Base-by-base conservation (phyloP, 2,113 vertebrate genomes). In the Alethe castanea region DNA sequence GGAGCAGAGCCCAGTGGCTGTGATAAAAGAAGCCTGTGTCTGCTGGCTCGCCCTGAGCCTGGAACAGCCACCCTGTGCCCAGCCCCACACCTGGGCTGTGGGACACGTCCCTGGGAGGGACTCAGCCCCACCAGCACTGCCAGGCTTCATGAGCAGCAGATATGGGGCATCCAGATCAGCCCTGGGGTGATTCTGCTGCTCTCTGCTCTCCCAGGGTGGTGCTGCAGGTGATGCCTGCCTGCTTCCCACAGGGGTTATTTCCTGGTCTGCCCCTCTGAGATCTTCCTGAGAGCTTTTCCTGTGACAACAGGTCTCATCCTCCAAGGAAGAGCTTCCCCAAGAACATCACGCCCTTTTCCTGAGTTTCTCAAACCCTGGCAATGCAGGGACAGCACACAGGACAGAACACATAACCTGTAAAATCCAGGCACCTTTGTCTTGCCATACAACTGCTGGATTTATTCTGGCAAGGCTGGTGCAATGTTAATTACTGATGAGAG, bases 81-180 rank as follows among this genome's bases (percentile, higher is more conserved):
- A 12, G 19, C 29, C 26, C 12, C 19, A 50, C 35, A 47, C 47
- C 12, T 48, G 47, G 47, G 48, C 48, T 48, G 24, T 50, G 48
- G 28, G 38, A 2, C 1, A 2, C 9, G 50, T n/a, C 2, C 0
- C n/a, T 1, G 44, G 44, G 19, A 45, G 44, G 44, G 3, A 17
- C 38, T 33, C 25, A 14, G 19, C 31, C 26, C 12, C 19, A 52
- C n/a, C 20, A 44, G 61, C 2, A 4, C 19, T 6, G 45, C 65
- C 35, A 57, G 23, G 19, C 28, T 25, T 45, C 66, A 14, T 4
- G 17, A 59, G 6, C 29, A 20, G 47, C 38, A 67, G 47, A 28
- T 19, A 8, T 12, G 29, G 16, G 23, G 33, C 3, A 45, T 12
- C 44, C 5, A 4, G 19, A 36, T 22, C 23, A 77, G 25, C 35